Evolutionary conservation across 2,113 vertebrate genomes (phyloP), one percentile per base, ranked within the genome.

Genomic region (Scartelaos histophorus): DNA sequence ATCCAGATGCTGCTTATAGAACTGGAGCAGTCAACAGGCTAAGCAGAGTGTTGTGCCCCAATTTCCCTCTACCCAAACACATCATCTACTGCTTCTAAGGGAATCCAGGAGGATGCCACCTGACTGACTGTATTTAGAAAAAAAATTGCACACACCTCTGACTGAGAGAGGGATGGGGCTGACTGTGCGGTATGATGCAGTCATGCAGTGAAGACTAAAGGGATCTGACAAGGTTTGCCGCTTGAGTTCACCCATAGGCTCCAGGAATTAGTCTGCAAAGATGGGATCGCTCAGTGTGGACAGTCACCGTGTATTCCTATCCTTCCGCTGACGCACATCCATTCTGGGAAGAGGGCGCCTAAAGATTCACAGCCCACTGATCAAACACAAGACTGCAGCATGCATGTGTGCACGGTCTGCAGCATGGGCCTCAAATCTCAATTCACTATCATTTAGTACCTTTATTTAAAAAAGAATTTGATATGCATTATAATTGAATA

Each of bases 311-410:
- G 66, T 73, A 80, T 77, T 75, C 84, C 68, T 84, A 77, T 64
- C 22, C 61, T 61, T 21, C 47, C 60, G 0, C 13, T 84, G 87
- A 88, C 73, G 70, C 74, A 89, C 56, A 77, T 80, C 69, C 24
- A 65, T 74, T 83, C 84, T 88, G 73, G 80, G 85, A 90, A 85
- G 73, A 65, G 66, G 61, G 21, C 5, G 54, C n/a, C 58, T 34
- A 21, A 81, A 76, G 66, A 77, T 80, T 81, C 66, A 76, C 67
- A 79, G n/a, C 66, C 67, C 75, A 70, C 38, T 76, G 73, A 82
- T 84, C 73, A 82, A 80, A 81, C 61, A 65, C 54, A 57, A 68
- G 21, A 43, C 65, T 69, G 7, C 56, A 58, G 2, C 45, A 12
- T 21, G 47, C 51, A 66, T 47, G 47, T 3, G 47, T 22, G 71